A percentile compares a stretch with the other conserved stretches of the same genome.
phyloP scores from a whole-genome alignment of 1,140 invertebrate genomes.

The Drosophila triauraria region DNA sequence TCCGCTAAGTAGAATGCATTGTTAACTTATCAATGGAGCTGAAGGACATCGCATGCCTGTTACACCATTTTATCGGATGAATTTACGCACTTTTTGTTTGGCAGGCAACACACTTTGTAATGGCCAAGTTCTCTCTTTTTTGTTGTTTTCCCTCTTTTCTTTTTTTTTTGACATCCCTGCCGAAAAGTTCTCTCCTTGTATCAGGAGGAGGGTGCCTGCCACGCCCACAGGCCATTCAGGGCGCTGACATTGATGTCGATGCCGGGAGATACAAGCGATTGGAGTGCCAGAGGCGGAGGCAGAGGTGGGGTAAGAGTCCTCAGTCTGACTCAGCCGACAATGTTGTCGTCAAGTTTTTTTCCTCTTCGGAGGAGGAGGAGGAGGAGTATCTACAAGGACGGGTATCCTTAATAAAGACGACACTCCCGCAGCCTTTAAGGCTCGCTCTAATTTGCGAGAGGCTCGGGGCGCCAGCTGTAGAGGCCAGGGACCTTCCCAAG shows the following conservation, averaged over 20 bases:
- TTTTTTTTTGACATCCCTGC: constrained; percentile 23
- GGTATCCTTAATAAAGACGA: constrained; percentile 40
- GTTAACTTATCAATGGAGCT: constrained; percentile 61
- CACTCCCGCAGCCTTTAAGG: constrained; percentile 36
- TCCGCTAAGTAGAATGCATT: constrained; percentile 51
- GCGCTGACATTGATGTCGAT: constrained; percentile 64
- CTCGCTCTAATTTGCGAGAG: constrained; percentile 43
- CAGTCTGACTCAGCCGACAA: constrained; percentile 23
- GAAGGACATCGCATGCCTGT: constrained; percentile 53
- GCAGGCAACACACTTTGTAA: constrained; percentile 28
- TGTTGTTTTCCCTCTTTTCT: background rate
- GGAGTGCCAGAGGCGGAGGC: background rate
- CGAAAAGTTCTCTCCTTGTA: constrained; percentile 35
- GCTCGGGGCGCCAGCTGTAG: constrained; percentile 33
- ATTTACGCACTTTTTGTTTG: constrained; percentile 61
- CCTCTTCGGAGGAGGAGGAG: background rate
- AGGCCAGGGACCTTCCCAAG: background rate
- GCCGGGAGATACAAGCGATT: constrained; percentile 18
- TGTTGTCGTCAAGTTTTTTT: constrained; percentile 37
- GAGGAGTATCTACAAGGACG: background rate
- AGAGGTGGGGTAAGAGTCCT: background rate
- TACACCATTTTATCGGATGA: constrained; percentile 66
- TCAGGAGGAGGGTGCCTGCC: background rate
- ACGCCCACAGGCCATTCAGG: constrained; percentile 49
- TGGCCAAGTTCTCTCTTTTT: constrained; percentile 40